Conservation (phyloP, 2,888 invertebrate species). For the Eledona agricola region DNA sequence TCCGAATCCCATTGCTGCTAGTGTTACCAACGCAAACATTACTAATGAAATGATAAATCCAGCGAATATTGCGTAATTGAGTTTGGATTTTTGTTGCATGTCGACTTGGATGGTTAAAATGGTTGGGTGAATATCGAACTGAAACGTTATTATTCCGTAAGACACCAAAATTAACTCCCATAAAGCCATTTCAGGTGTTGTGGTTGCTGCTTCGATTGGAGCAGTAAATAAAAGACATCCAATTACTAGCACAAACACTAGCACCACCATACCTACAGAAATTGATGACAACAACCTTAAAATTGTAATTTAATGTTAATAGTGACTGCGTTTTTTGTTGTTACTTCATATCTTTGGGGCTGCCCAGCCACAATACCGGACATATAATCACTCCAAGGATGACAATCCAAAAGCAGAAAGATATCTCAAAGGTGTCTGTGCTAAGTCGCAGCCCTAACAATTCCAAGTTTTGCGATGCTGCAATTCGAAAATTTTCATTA, state of each 20-base stretch:
- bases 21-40: slow-evolving; percentile 72
- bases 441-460: slow-evolving; percentile 78
- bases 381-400: slow-evolving; percentile 77
- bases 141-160: slow-evolving; percentile 75
- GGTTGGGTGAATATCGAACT: slow-evolving; percentile 84
- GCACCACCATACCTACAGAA: slow-evolving; percentile 71
- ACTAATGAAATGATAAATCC: slow-evolving; percentile 73
- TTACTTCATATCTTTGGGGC: slow-evolving; percentile 93
- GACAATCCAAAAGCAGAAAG: slow-evolving; percentile 86
- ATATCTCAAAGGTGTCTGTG: slow-evolving; percentile 70
- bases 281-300: slow-evolving; percentile 71
- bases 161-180: slow-evolving; percentile 68
- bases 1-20: slow-evolving; percentile 74
- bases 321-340: slow-evolving; percentile 41
- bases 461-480: slow-evolving; percentile 83
- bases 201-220: slow-evolving; percentile 52
- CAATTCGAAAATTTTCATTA: no score
- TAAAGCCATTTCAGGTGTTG: slow-evolving; percentile 48
- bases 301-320: slow-evolving; percentile 34
- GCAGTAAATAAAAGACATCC: slow-evolving; percentile 67
- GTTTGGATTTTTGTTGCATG: slow-evolving; percentile 81
- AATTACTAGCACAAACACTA: slow-evolving; percentile 74
- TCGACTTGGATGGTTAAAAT: slow-evolving; percentile 91
- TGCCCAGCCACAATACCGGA: slow-evolving; percentile 88
- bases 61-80: slow-evolving; percentile 75